phyloP scores from a whole-genome alignment of 1,140 invertebrate species.

The Pachypeltis micranthus region DNA sequence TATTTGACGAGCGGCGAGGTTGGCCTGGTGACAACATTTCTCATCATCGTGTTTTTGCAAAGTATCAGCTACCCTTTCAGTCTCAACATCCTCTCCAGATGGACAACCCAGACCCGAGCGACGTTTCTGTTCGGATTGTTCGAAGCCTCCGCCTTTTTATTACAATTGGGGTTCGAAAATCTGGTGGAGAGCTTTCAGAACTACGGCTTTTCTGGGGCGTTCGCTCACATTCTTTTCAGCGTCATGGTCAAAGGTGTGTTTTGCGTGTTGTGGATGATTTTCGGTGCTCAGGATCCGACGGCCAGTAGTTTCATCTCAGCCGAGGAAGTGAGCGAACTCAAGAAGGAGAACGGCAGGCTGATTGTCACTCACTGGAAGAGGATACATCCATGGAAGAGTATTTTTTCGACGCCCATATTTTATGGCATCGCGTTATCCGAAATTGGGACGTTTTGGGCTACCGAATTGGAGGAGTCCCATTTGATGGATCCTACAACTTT shows the following conservation, averaged over 20 bases:
- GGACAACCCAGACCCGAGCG: not conserved
- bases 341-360: not conserved
- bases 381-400: not conserved
- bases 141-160: not conserved
- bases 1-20: not conserved
- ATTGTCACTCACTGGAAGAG: not conserved
- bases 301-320: not conserved
- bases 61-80: not conserved
- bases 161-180: not conserved
- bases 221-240: not conserved
- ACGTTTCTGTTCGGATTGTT: not conserved
- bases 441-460: not conserved
- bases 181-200: not conserved
- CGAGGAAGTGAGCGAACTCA: not conserved
- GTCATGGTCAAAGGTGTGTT: not conserved
- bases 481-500: not conserved
- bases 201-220: not conserved
- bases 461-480: not conserved
- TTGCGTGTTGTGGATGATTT: not conserved
- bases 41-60: not conserved
- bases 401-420: not conserved
- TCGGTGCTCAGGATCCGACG: not conserved
- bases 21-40: not conserved
- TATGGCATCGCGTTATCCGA: not conserved
- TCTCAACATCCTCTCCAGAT: not conserved